Conservation (phyloP, 2,797 vertebrate genomes). For the Leuciscus waleckii region DNA sequence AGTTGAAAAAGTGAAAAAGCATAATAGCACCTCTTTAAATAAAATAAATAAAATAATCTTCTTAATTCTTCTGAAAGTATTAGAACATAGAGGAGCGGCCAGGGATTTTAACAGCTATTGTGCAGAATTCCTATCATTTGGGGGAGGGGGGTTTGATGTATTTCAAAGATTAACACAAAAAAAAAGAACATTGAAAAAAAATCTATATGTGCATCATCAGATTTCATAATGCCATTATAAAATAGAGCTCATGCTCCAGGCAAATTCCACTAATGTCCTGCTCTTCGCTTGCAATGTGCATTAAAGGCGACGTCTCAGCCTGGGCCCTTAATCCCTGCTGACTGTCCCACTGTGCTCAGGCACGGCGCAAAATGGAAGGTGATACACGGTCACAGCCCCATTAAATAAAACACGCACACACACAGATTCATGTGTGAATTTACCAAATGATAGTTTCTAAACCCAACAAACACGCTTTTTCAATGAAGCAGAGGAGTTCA, state of each 20-base stretch:
- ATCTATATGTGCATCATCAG: conserved; percentile 51
- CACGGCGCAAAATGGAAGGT: conserved; percentile 48
- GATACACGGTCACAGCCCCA: conserved; percentile 42
- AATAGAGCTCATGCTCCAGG: conserved; percentile 46
- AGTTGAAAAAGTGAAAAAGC: too few relatives aligned
- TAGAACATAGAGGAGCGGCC: not conserved
- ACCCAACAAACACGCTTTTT: conserved; percentile 26
- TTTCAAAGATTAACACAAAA: conserved; percentile 45
- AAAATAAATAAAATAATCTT: not conserved
- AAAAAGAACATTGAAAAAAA: not conserved
- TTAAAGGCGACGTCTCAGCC: conserved; percentile 52
- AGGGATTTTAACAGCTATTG: conserved; percentile 50
- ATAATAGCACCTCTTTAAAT: too few relatives aligned
- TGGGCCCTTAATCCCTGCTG: conserved; percentile 60
- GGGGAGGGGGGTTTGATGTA: not conserved
- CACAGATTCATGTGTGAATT: not conserved
- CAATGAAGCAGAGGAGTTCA: conserved; percentile 15
- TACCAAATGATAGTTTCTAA: conserved; percentile 37
- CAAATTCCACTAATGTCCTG: conserved; percentile 56
- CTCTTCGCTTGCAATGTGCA: conserved; percentile 54
- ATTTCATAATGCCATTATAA: conserved; percentile 60
- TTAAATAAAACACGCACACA: conserved; percentile 37
- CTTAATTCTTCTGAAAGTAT: not conserved
- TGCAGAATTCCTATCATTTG: conserved; percentile 23
- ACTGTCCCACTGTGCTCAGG: conserved; percentile 58